These are phyloP conservation scores for Montipora foliosa DNA, from an alignment of 64 coral and sea anemone species.

Conservation along the genomic window DNA sequence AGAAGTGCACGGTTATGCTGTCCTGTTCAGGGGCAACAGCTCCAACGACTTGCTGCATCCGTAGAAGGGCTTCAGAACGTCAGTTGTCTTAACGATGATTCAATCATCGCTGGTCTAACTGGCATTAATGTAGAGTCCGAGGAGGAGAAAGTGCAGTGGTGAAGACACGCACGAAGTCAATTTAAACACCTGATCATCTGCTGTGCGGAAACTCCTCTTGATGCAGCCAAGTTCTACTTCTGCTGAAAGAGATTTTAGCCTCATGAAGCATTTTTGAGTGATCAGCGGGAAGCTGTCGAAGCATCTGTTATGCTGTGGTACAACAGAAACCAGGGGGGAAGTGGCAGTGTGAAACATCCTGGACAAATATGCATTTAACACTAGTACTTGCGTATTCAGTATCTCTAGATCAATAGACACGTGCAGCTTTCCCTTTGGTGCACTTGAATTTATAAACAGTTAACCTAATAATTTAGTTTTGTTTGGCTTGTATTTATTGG, in stretches of 20 bases:
- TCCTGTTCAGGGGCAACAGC: conserved; percentile 16
- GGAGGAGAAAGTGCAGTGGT: conserved; percentile 13
- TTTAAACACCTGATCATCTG: conserved; percentile 55
- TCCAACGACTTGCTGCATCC: conserved; percentile 11
- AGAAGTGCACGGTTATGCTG: too few species aligned
- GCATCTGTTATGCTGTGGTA: conserved; percentile 60
- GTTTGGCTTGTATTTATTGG: too few species aligned
- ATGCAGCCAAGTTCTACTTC: conserved; percentile 21
- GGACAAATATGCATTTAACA: too few species aligned
- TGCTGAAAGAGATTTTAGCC: conserved; percentile 47
- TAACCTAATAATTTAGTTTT: too few species aligned
- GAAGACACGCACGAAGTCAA: not conserved
- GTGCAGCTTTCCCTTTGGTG: too few species aligned
- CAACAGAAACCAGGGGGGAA: not conserved
- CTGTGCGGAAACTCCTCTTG: conserved; percentile 24
- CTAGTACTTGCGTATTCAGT: too few species aligned
- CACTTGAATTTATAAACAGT: too few species aligned
- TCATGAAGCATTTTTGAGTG: conserved; percentile 57
- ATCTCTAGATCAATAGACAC: too few species aligned
- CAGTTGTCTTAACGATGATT: too few species aligned
- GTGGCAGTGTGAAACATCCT: too few species aligned
- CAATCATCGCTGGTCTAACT: too few species aligned
- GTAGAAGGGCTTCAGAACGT: not conserved
- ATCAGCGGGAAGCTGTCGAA: conserved; percentile 54
- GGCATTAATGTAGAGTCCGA: not conserved